Evolutionary conservation across 2,797 vertebrate species (phyloP), one percentile per base, ranked within the genome.

Genomic region (Enteromius unitaeniatus): DNA sequence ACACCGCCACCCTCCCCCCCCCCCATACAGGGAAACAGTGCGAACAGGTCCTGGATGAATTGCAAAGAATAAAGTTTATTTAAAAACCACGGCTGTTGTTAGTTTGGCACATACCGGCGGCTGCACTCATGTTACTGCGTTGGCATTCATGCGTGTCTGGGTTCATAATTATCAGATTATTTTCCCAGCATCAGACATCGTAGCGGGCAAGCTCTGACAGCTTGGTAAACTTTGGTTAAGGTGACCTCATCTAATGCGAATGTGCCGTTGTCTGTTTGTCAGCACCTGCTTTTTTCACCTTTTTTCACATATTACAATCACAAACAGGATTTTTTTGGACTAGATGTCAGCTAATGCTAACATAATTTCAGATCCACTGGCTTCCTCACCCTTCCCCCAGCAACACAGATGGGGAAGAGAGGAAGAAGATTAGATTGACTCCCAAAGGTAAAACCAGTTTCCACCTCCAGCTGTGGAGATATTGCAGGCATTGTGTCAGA

Each of bases 101-200:
- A 74, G 77, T 65, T 69, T 45, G 65, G 31, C 62, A 67, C 78
- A 79, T 53, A 67, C 51, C 31, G n/a, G 37, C 40, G 64, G 84
- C 62, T 79, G 13, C 81, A 75, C 85, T 83, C 78, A 79, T 85
- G 72, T 85, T 86, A 47, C 73, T 26, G 45, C 79, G 53, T 74
- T 72, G 83, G 83, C 80, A 83, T 85, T 86, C 87, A 79, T 78
- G 67, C 73, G 73, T 85, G 83, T 88, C 78, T 88, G 81, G 58
- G 49, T 81, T 85, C 14, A 37, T 86, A 86, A 86, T 88, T 86
- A 85, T 79, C 77, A 42, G 83, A 86, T 88, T 86, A 85, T 74
- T 81, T 88, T 85, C 82, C 31, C 80, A 84, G 81, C 78, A 81
- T 85, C 87, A 86, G 79, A 74, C 79, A 80, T 68, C 10, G 8